Conservation (phyloP, 1,140 invertebrate species). For the Muscidifurax raptorellus region DNA sequence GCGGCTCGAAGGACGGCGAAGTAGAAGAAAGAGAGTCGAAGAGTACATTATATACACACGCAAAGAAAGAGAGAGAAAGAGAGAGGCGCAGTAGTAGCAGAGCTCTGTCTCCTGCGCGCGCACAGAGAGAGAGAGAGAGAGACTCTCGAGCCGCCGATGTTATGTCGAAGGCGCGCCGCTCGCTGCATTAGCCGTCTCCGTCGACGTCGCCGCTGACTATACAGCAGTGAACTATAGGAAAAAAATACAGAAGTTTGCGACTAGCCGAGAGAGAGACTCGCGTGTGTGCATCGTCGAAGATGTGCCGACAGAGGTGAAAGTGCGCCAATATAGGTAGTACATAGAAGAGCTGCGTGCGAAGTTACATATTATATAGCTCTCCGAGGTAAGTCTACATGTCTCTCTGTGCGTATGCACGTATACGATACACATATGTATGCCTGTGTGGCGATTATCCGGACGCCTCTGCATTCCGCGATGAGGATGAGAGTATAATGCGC, state of each 20-base stretch:
- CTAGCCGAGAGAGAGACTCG: too few species aligned
- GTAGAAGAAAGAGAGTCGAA: background rate
- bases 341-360: background rate
- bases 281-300: background rate
- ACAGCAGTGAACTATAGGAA: too few species aligned
- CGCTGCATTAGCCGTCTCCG: constrained; percentile 9
- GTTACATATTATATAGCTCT: background rate
- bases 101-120: background rate
- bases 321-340: background rate
- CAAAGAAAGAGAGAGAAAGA: background rate
- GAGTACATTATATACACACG: background rate
- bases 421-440: too few species aligned
- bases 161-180: constrained; percentile 48
- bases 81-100: background rate
- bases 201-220: background rate
- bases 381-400: background rate
- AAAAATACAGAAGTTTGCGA: too few species aligned
- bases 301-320: background rate
- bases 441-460: background rate
- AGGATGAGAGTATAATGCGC: background rate
- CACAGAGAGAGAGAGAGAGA: background rate
- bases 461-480: background rate
- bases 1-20: background rate
- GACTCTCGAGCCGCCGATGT: constrained; percentile 22
- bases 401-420: background rate